Percentiles rank a stretch among this genome's conserved stretches.
phyloP scores from a whole-genome alignment of 2,113 vertebrate genomes.

The cattle (Bos taurus) region ARS-UCD2.0 NC_037330.1:47063501-47064000 shows the following conservation, averaged over 20 bases:
- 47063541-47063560: conserved; percentile 72
- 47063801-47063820: not conserved
- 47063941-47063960: not conserved
- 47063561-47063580: conserved; percentile 61
- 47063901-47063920: not conserved
- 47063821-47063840: not conserved
- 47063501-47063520: conserved; percentile 76
- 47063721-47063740: not conserved
- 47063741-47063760: not conserved
- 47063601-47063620: conserved; percentile 18
- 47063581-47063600: conserved; percentile 72
- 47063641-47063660: conserved; percentile 44
- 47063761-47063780: not conserved
- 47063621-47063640: conserved; percentile 65
- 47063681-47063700: conserved; percentile 55
- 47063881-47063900: not conserved
- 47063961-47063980: not conserved
- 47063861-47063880: not conserved
- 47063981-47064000: not conserved
- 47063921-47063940: not conserved
- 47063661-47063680: conserved; percentile 42
- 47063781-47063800: not conserved
- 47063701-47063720: conserved; percentile 5
- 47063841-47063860: not conserved
- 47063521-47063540: conserved; percentile 69